Evolutionary conservation across 2,888 invertebrate genomes (phyloP), one percentile per base, ranked within the genome.

Genomic region (Euplagia quadripunctaria): DNA sequence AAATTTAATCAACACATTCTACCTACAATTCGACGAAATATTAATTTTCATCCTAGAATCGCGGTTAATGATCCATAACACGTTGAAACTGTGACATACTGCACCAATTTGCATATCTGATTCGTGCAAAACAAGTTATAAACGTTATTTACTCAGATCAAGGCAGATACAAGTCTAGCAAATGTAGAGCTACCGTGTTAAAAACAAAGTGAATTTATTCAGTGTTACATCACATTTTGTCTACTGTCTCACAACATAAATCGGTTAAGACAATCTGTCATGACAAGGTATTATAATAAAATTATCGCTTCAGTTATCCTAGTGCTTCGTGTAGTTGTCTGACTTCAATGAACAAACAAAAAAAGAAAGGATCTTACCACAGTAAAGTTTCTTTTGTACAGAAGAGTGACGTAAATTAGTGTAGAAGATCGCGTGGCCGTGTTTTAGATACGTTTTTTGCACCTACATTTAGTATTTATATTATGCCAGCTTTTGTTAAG

Each of bases 91-190:
- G 52, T 81, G 73, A 75, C 79, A 76, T 71, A 72, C 68, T 74
- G 72, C 71, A 74, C 78, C 73, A 75, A 83, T 82, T 83, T 82
- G 84, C 82, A 82, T 83, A 83, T 76, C 63, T 69, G 51, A 20
- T 70, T 68, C 43, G 70, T 70, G 67, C 74, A 81, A 73, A 72
- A 75, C 72, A 79, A 79, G 78, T 76, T 73, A 78, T 76, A 78
- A 76, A 78, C 82, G 79, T 82, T 79, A 78, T 82, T 83, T 78
- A 83, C 74, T 83, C 71, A 79, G 74, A 81, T 83, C 73, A 74
- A 79, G 74, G 64, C 74, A 75, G 46, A 16, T 14, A 46, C n/a
- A 46, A 46, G 43, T 61, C 52, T 52, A 9, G 4, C 17, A 42
- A 41, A 70, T 17, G 8, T 52, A n/a, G 6, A 5, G 11, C 41